Percentiles rank a stretch among this genome's conserved stretches.
Conservation (phyloP, 2,888 invertebrate species). For the Graphium colonna region DNA sequence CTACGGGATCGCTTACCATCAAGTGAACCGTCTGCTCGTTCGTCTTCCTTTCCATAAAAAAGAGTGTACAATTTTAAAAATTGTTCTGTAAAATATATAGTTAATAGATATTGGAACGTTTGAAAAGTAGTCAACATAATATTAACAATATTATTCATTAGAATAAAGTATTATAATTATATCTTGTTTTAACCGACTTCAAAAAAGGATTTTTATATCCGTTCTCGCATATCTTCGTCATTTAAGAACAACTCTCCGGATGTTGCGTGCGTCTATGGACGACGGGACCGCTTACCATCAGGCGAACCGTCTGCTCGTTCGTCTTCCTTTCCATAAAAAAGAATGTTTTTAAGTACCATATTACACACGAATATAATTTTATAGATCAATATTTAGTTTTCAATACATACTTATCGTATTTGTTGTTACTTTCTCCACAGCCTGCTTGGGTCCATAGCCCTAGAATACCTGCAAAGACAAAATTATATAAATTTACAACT, state of each 20-base stretch:
- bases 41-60: too few relatives aligned
- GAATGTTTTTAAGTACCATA: background rate
- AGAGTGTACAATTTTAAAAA: too few relatives aligned
- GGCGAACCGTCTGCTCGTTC: too few relatives aligned
- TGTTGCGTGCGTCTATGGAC: too few relatives aligned
- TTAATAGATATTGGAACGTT: background rate
- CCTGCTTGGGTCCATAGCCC: conserved; percentile 43
- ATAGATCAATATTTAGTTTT: background rate
- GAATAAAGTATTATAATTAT: background rate
- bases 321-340: too few relatives aligned
- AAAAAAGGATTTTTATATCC: background rate
- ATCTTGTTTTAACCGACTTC: background rate
- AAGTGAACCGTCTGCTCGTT: too few relatives aligned
- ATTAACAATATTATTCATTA: too few relatives aligned
- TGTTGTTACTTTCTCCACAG: conserved; percentile 35
- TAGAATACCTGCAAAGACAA: conserved; percentile 42
- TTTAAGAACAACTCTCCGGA: too few relatives aligned
- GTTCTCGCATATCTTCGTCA: too few relatives aligned
- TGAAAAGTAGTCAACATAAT: background rate
- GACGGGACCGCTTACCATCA: too few relatives aligned
- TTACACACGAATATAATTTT: background rate
- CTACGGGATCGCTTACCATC: too few relatives aligned
- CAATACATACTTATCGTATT: conserved; percentile 56
- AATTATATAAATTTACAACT: background rate
- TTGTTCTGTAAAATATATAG: too few relatives aligned